Conservation (phyloP, 2,797 vertebrate genomes). For the Acestrorhynchus altus region DNA sequence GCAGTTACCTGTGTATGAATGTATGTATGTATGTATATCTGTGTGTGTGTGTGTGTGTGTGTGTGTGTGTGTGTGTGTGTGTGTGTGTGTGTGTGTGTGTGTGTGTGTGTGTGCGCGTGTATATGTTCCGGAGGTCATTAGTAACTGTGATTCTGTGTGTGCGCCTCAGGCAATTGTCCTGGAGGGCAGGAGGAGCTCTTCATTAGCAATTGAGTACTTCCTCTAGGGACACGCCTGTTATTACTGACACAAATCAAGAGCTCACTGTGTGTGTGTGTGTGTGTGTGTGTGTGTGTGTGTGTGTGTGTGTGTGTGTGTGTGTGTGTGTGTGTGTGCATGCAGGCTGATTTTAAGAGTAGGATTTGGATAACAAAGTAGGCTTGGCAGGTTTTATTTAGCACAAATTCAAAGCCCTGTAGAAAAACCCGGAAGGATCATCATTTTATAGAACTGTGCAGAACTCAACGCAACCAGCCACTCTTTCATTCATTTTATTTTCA, state of each 20-base stretch:
- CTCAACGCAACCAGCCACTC: too few relatives aligned
- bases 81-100: conserved; percentile 8
- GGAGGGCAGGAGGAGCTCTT: conserved; percentile 11
- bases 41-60: conserved; percentile 13
- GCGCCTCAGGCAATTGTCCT: not conserved
- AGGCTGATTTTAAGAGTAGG: not conserved
- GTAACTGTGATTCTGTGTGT: conserved; percentile 38
- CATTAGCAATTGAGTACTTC: conserved; percentile 5
- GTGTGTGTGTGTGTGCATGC: not conserved
- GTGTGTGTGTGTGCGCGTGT: conserved; percentile 21
- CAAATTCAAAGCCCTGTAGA: too few relatives aligned
- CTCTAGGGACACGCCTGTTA: conserved; percentile 1
- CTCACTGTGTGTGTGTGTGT: not conserved
- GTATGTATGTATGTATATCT: not conserved
- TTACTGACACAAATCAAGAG: conserved; percentile 20
- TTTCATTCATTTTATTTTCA: too few relatives aligned
- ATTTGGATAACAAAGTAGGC: too few relatives aligned
- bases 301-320: not conserved
- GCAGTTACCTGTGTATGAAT: not conserved
- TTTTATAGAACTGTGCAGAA: too few relatives aligned
- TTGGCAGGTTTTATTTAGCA: too few relatives aligned
- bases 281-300: not conserved
- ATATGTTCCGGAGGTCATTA: conserved; percentile 41
- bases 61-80: conserved; percentile 22
- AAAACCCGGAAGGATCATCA: too few relatives aligned